phyloP scores from a whole-genome alignment of 2,113 vertebrate species.

The Scomber japonicus region DNA sequence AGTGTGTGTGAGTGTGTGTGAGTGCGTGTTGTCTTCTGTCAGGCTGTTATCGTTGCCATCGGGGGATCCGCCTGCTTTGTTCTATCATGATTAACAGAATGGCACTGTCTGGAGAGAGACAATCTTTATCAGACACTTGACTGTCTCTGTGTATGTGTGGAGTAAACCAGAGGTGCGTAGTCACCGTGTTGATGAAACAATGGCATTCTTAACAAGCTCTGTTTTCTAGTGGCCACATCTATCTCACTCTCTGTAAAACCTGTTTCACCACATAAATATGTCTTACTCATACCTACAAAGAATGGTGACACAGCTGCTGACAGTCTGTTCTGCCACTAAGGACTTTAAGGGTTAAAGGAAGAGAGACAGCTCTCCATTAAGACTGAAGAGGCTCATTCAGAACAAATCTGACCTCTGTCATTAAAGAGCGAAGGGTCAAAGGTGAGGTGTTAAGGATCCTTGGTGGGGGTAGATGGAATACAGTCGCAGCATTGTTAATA shows the following conservation, averaged over 20 bases:
- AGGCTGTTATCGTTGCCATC: conserved; percentile 69
- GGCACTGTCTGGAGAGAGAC: conserved; percentile 51
- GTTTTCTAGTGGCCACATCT: conserved; percentile 3
- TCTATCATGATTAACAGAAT: conserved; percentile 67
- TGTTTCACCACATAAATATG: conserved; percentile 45
- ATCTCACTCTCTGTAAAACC: conserved; percentile 50
- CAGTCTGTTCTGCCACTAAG: conserved; percentile 13
- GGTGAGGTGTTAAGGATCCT: conserved; percentile 32
- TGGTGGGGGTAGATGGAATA: conserved; percentile 4
- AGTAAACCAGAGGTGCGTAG: not conserved
- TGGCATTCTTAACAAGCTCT: conserved; percentile 41
- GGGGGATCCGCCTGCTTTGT: conserved; percentile 65
- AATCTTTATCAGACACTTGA: conserved; percentile 61
- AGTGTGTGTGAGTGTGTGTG: not conserved
- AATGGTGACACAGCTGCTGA: conserved; percentile 31
- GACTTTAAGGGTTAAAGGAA: conserved; percentile 23
- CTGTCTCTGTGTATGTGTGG: not conserved
- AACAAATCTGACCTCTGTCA: conserved; percentile 45
- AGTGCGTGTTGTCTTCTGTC: conserved; percentile 51
- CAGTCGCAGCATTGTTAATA: conserved; percentile 22
- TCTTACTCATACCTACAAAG: not conserved
- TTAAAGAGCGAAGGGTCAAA: conserved; percentile 38
- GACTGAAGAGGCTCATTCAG: conserved; percentile 38
- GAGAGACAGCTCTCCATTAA: conserved; percentile 30
- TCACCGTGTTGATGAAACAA: conserved; percentile 55